phyloP scores from a whole-genome alignment of 2,888 invertebrate species.

The Patella depressa region DNA sequence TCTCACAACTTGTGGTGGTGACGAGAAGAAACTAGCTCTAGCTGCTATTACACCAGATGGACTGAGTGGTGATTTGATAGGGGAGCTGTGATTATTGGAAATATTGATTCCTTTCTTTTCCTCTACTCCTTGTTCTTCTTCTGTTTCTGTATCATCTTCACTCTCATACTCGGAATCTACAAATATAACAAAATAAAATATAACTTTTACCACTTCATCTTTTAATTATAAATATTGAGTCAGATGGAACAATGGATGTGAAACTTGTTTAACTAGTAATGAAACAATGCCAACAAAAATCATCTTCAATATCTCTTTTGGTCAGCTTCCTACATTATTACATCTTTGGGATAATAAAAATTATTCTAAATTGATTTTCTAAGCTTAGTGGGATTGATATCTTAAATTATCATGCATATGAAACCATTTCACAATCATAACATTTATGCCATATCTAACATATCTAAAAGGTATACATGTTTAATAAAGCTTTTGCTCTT shows the following conservation, averaged over 20 bases:
- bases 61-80: slow-evolving; percentile 25
- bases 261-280: background rate
- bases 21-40: slow-evolving; percentile 66
- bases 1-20: slow-evolving; percentile 64
- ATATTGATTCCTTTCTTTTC: slow-evolving; percentile 15
- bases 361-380: no score
- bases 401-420: no score
- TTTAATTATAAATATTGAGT: background rate
- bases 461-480: no score
- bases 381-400: no score
- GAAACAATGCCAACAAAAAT: no score
- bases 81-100: slow-evolving; percentile 16
- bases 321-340: no score
- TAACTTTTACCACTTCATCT: background rate
- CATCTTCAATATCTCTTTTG: no score
- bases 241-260: background rate
- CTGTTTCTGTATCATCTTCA: slow-evolving; percentile 55
- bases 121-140: slow-evolving; percentile 32
- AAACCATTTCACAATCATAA: no score
- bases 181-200: background rate
- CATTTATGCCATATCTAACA: no score
- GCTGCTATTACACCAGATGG: slow-evolving; percentile 45
- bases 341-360: no score
- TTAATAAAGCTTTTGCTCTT: no score
- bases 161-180: slow-evolving; percentile 42